These are phyloP conservation scores for Drosophila arizonae DNA, from an alignment of 1,140 invertebrate genomes.

Conservation along the genomic window DNA sequence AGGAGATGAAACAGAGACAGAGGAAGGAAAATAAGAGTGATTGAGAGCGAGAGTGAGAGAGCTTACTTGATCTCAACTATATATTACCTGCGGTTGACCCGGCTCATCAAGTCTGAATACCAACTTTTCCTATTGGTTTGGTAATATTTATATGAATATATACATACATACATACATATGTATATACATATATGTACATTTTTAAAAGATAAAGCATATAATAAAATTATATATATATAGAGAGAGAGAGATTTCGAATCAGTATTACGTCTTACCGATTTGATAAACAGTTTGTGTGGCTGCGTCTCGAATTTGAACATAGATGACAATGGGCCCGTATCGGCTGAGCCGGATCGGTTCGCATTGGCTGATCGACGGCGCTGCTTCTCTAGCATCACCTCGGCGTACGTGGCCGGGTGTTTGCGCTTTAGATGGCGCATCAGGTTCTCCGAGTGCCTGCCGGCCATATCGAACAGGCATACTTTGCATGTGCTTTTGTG, in stretches of 20 bases:
- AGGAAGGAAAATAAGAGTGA: not conserved
- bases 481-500: constrained; percentile 56
- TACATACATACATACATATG: not conserved
- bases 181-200: not conserved
- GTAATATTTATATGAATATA: not conserved
- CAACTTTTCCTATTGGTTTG: constrained; percentile 25
- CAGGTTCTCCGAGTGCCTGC: constrained; percentile 59
- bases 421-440: constrained; percentile 61
- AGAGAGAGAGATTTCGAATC: too few relatives aligned
- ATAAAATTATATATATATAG: not conserved
- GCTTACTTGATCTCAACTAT: too few relatives aligned
- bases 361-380: constrained; percentile 24
- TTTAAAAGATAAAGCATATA: too few relatives aligned
- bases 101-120: constrained; percentile 29
- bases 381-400: constrained; percentile 38
- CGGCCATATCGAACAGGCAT: constrained; percentile 58
- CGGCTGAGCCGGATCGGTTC: constrained; percentile 15
- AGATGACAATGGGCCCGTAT: constrained; percentile 11
- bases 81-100: constrained; percentile 24
- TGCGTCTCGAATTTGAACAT: constrained; percentile 35
- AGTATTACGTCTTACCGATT: constrained; percentile 29
- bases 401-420: constrained; percentile 35
- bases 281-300: constrained; percentile 38
- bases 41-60: not conserved
- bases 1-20: not conserved